Percentiles rank a stretch among this genome's conserved stretches.
These are phyloP conservation scores for Hoplostethus atlanticus DNA, from an alignment of 2,797 vertebrate genomes.

Conservation along the genomic window DNA sequence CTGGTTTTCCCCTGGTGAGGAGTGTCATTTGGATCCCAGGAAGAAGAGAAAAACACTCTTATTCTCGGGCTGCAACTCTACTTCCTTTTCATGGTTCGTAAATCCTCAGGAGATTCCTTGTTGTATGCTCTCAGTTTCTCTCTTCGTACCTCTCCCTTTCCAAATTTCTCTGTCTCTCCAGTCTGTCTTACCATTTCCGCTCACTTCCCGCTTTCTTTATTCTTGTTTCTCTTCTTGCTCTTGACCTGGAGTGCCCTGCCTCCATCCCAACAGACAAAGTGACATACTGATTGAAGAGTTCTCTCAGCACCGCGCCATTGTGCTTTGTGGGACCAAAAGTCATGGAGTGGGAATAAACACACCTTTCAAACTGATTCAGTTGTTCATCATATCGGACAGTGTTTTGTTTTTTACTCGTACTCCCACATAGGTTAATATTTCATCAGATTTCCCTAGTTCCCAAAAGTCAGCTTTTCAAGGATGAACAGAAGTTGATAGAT, in stretches of 20 bases:
- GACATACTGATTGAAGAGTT: slow-evolving; percentile 39
- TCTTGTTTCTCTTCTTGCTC: slow-evolving; percentile 10
- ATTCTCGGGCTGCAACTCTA: background rate
- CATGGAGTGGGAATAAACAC: slow-evolving; percentile 15
- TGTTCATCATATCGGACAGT: slow-evolving; percentile 20
- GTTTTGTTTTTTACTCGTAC: background rate
- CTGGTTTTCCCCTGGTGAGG: too few species aligned
- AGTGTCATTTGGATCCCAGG: background rate
- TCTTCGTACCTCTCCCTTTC: background rate
- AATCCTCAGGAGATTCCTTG: background rate
- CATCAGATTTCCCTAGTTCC: slow-evolving; percentile 18
- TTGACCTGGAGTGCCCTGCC: slow-evolving; percentile 13
- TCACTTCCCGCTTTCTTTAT: background rate
- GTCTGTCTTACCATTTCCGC: background rate
- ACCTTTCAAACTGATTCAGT: slow-evolving; percentile 21
- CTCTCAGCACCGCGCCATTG: slow-evolving; percentile 25
- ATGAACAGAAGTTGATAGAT: background rate
- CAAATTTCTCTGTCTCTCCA: background rate
- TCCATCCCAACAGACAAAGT: slow-evolving; percentile 20
- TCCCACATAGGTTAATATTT: slow-evolving; percentile 27
- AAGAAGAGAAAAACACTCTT: background rate
- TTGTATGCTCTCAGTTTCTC: slow-evolving; percentile 4
- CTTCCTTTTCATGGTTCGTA: background rate
- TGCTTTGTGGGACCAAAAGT: slow-evolving; percentile 20
- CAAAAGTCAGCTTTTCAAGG: slow-evolving; percentile 11